Base-by-base conservation (phyloP, 1,140 invertebrate species). In the Cherax destructor region DNA sequence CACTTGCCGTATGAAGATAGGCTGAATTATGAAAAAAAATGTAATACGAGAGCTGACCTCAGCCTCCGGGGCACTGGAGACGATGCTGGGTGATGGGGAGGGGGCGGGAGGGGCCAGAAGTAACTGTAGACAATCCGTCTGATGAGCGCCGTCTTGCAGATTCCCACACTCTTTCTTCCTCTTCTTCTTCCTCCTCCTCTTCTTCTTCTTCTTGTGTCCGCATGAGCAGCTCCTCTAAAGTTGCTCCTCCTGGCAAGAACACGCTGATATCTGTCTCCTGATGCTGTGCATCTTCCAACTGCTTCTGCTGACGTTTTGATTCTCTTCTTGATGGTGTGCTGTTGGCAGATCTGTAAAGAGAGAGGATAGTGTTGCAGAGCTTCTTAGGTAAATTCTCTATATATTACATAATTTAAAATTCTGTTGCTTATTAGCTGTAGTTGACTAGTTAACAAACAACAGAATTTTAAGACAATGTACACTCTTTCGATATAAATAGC, bases 101-200 rank as follows among this genome's bases (percentile, higher is more conserved):
- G 11, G 88, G 86, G 83, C 76, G 88, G 3, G 88, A 90, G 16
- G 88, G 81, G 30, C 88, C 88, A 4, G 88, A 91, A 18, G 88
- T 91, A 30, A 91, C 88, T 18, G 88, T 91, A 47, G 88, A 91
- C 13, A 91, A 59, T 4, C 88, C 88, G 41, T 91, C 88, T 72
- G 88, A 91, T 11, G 88, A 91, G 10, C 88, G 72, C 77, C 88
- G 50, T 50, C 88, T 77, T 24, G 59, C 52, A 5, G 50, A 49
- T 76, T 91, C 88, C 88, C 88, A 85, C 18, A n/a, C 7, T 30
- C 74, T 61, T 9, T 78, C 74, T 18, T 91, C 88, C 3, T 85
- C 88, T 50, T 91, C 88, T n/a, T 85, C 87, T 21, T 88, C 86
- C 30, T 86, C 84, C 11, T 86, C 83, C 3, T 74, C 83, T 18